These are phyloP conservation scores for Phylloscopus trochilus DNA, from an alignment of 2,113 vertebrate species.

Conservation along the genomic window DNA sequence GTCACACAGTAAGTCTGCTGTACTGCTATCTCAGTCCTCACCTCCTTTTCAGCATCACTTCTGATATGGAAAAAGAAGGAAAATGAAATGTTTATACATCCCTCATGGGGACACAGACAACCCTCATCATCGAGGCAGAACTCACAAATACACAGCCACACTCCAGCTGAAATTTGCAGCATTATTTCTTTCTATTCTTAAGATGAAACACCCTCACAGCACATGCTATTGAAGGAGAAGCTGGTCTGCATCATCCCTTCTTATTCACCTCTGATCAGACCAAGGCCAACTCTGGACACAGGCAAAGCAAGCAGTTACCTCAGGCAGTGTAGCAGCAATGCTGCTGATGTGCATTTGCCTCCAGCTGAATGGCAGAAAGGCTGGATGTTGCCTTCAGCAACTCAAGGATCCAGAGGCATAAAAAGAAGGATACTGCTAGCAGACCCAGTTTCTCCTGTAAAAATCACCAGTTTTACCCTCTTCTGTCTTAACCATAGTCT, in stretches of 20 bases:
- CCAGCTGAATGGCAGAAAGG: not conserved
- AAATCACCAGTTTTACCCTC: not conserved
- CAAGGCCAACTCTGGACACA: not conserved
- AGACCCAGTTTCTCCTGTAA: not conserved
- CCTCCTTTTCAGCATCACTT: not conserved
- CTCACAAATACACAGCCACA: not conserved
- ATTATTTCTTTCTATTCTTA: not conserved
- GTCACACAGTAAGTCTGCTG: not conserved
- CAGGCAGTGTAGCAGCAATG: not conserved
- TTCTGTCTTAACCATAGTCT: not conserved
- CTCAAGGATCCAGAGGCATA: not conserved
- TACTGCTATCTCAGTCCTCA: not conserved
- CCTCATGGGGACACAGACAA: not conserved
- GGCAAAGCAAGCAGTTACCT: not conserved
- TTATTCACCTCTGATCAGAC: not conserved
- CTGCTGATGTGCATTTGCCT: not conserved
- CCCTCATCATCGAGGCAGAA: not conserved
- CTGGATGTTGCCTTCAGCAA: not conserved
- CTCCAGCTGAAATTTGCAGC: not conserved
- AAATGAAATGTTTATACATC: fast-evolving
- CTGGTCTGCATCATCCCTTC: not conserved
- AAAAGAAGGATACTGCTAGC: not conserved
- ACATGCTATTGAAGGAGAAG: not conserved
- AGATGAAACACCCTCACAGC: not conserved
- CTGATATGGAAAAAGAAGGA: not conserved